Evolutionary conservation across 2,797 vertebrate genomes (phyloP).

Genomic region (Cephalopachus bancanus): DNA sequence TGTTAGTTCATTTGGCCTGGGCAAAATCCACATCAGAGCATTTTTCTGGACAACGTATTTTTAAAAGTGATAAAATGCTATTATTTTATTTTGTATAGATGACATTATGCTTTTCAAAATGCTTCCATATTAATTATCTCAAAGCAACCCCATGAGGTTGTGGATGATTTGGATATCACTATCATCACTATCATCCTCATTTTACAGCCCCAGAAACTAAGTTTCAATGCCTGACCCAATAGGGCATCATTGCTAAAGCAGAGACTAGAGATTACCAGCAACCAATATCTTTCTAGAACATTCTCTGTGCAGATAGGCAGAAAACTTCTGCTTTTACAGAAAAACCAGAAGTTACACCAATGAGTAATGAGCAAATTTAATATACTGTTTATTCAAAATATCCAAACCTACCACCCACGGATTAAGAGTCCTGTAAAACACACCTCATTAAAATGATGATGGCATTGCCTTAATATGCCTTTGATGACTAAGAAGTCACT

Average conservation of each 20-base stretch:
- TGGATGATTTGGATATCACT: not conserved
- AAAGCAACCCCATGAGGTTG: not conserved
- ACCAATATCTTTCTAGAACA: not conserved
- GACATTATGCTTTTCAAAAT: not conserved
- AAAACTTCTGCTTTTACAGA: not conserved
- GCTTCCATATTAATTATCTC: not conserved
- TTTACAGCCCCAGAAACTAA: not conserved
- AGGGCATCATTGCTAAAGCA: not conserved
- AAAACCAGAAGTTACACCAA: not conserved
- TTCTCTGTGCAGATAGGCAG: not conserved
- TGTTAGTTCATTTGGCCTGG: not conserved
- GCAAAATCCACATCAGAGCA: not conserved
- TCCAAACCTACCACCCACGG: not conserved
- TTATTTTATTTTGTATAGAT: constrained; percentile 3
- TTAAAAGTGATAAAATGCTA: not conserved
- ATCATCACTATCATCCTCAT: not conserved
- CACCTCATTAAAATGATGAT: not conserved
- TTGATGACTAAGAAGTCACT: not conserved
- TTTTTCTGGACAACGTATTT: not conserved
- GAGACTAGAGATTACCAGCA: not conserved
- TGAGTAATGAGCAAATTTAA: constrained; percentile 13
- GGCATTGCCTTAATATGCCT: not conserved
- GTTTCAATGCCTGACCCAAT: not conserved
- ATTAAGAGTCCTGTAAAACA: not conserved
- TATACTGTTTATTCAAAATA: not conserved